phyloP scores from a whole-genome alignment of 2,113 vertebrate genomes.

The Pseudorhombus dupliciocellatus region DNA sequence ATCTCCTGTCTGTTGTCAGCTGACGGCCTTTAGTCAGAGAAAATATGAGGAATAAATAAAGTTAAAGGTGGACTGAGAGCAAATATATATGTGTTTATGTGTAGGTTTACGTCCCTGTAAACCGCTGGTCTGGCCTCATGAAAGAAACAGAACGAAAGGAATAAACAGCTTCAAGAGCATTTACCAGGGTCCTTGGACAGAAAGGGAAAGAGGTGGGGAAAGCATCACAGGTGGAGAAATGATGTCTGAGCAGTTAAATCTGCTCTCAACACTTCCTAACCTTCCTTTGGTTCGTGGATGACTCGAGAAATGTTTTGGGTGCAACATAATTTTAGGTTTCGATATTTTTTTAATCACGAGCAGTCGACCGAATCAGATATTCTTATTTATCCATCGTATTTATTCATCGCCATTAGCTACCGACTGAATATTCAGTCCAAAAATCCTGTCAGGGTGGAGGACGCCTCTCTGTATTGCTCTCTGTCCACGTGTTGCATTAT shows the following conservation, averaged over 20 bases:
- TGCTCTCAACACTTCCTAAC: background rate
- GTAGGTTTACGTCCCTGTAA: background rate
- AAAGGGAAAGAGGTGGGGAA: background rate
- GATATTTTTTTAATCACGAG: too few species aligned
- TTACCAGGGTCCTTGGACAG: background rate
- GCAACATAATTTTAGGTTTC: too few species aligned
- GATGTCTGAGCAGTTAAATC: background rate
- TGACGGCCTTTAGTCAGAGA: conserved; percentile 56
- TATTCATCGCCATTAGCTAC: too few species aligned
- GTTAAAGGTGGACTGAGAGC: conserved; percentile 31
- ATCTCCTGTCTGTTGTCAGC: conserved; percentile 53
- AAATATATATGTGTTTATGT: conserved; percentile 2
- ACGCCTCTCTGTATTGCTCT: too few species aligned
- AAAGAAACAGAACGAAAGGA: background rate
- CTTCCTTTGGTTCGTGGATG: background rate
- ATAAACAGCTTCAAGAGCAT: conserved; percentile 1
- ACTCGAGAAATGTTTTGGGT: background rate
- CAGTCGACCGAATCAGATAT: too few species aligned
- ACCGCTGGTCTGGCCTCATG: background rate
- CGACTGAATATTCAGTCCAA: too few species aligned
- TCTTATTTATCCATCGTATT: too few species aligned
- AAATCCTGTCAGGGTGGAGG: too few species aligned
- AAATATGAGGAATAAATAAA: conserved; percentile 57
- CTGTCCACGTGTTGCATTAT: too few species aligned
- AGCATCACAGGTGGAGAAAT: background rate